Percentiles rank a stretch among this genome's conserved stretches.
These are phyloP conservation scores for Achatina immaculata DNA, from an alignment of 1,140 invertebrate species.

Conservation along the genomic window DNA sequence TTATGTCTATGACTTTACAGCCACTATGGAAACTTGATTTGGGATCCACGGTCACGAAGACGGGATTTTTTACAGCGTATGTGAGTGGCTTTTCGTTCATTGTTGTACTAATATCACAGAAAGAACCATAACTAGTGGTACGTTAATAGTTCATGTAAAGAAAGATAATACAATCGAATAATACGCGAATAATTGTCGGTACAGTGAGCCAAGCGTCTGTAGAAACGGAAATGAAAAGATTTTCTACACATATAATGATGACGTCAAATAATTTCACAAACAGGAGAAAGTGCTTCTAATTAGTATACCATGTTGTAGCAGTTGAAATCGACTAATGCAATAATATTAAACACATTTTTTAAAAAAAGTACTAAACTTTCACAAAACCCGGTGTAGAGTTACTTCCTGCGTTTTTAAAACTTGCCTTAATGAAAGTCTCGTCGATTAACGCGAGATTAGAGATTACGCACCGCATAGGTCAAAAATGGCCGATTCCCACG, in stretches of 20 bases:
- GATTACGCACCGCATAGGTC: slow-evolving; percentile 33
- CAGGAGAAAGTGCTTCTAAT: too few relatives aligned
- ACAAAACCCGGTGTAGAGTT: too few relatives aligned
- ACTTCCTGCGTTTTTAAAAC: too few relatives aligned
- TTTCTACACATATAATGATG: too few relatives aligned
- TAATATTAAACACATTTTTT: too few relatives aligned
- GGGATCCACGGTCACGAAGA: slow-evolving; percentile 45
- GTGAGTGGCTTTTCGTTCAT: slow-evolving; percentile 50
- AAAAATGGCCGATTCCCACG: slow-evolving; percentile 65
- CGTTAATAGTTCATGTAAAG: not conserved
- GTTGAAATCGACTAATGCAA: too few relatives aligned
- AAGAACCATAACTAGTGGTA: not conserved
- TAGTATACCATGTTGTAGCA: too few relatives aligned
- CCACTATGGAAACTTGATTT: slow-evolving; percentile 53
- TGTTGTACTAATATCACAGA: too few relatives aligned
- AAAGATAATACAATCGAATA: not conserved
- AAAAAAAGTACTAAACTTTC: too few relatives aligned
- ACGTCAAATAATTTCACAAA: too few relatives aligned
- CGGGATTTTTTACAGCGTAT: slow-evolving; percentile 47
- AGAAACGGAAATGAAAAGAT: not conserved
- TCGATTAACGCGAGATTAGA: slow-evolving; percentile 14
- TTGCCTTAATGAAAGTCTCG: too few relatives aligned
- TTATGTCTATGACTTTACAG: slow-evolving; percentile 58
- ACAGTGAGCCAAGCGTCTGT: not conserved
- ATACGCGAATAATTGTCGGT: not conserved